A percentile compares a stretch with the other conserved stretches of the same genome.
Evolutionary conservation across 2,797 vertebrate genomes (phyloP).

Genomic region (Buceros bicornis): DNA sequence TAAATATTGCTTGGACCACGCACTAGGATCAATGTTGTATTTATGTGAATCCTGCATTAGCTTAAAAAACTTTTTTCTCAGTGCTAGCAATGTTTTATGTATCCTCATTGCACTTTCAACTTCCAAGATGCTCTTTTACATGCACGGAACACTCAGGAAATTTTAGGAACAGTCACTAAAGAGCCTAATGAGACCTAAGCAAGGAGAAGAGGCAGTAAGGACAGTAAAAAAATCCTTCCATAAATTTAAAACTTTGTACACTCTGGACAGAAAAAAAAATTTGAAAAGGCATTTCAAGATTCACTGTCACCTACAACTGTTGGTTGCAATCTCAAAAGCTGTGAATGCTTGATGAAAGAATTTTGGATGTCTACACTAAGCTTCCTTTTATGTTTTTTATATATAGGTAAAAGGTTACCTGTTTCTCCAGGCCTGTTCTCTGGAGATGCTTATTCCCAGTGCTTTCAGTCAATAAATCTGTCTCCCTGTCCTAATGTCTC

Average conservation of each 20-base stretch:
- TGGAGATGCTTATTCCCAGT: background rate
- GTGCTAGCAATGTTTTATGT: background rate
- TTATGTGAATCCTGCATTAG: background rate
- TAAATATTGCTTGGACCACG: background rate
- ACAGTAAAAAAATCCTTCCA: background rate
- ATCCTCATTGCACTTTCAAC: background rate
- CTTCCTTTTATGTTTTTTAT: background rate
- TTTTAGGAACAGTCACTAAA: background rate
- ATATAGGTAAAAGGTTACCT: background rate
- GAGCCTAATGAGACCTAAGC: background rate
- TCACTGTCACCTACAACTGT: background rate
- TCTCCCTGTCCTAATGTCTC: background rate
- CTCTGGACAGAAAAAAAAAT: background rate
- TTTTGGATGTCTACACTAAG: background rate
- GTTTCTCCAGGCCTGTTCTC: background rate
- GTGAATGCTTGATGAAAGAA: background rate
- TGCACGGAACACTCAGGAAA: background rate
- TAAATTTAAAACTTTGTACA: background rate
- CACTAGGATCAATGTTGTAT: background rate
- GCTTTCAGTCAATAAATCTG: background rate
- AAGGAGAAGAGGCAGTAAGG: background rate
- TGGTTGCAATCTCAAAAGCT: background rate
- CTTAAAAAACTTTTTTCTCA: background rate
- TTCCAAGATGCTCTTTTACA: background rate
- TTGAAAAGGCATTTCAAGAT: background rate